phyloP scores from a whole-genome alignment of 2,113 vertebrate genomes.

The Leucosticte australis region DNA sequence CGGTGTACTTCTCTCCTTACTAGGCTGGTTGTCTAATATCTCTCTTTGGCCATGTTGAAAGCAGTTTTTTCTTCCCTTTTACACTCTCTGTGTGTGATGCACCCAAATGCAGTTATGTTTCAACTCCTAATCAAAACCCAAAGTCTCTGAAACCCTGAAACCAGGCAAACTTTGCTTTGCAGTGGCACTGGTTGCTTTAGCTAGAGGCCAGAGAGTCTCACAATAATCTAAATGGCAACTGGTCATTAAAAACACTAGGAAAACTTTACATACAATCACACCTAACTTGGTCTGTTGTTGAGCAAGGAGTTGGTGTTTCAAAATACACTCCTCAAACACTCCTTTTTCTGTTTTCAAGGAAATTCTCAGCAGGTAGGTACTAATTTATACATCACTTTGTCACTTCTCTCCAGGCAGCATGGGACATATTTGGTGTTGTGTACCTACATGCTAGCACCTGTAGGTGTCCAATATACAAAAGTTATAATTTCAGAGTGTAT shows the following conservation, averaged over 20 bases:
- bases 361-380: background rate
- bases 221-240: background rate
- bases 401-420: background rate
- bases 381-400: background rate
- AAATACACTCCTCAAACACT: background rate
- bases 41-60: background rate
- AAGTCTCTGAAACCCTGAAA: background rate
- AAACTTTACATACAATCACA: background rate
- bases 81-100: background rate
- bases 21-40: background rate
- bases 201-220: background rate
- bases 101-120: background rate
- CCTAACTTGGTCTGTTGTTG: background rate
- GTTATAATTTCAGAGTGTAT: background rate
- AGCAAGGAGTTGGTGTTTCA: background rate
- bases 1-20: background rate
- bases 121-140: background rate
- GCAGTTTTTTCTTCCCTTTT: background rate
- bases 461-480: background rate
- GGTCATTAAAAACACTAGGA: background rate
- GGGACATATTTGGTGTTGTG: background rate
- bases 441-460: background rate
- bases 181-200: background rate
- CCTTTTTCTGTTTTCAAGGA: background rate
- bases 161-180: background rate